A percentile compares a stretch with the other conserved stretches of the same genome.
Conservation (phyloP, 2,888 invertebrate species). For the Exocentrus adspersus region DNA sequence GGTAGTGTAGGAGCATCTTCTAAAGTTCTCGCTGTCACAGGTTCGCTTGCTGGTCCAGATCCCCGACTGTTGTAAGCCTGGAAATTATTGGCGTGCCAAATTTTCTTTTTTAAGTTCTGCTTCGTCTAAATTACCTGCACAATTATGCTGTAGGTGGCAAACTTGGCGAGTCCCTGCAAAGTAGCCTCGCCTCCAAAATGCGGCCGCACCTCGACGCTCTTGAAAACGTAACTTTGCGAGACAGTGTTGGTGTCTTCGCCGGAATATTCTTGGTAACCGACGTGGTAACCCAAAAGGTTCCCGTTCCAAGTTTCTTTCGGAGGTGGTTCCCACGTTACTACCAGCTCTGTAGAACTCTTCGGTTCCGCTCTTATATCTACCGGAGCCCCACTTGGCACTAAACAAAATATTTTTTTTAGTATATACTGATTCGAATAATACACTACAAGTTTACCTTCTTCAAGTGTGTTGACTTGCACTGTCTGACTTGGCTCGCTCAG, state of each 20-base stretch:
- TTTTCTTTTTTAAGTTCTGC: too few relatives aligned
- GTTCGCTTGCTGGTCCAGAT: slow-evolving; percentile 84
- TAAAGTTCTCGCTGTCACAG: slow-evolving; percentile 81
- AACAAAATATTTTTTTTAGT: too few relatives aligned
- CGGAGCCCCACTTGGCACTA: slow-evolving; percentile 84
- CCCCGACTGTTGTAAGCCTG: slow-evolving; percentile 89
- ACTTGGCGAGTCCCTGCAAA: slow-evolving; percentile 78
- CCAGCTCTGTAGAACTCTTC: slow-evolving; percentile 85
- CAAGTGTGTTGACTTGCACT: slow-evolving; percentile 85
- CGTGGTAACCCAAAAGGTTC: slow-evolving; percentile 86
- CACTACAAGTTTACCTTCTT: slow-evolving; percentile 70
- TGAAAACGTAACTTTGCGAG: slow-evolving; percentile 73
- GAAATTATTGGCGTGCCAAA: slow-evolving; percentile 60
- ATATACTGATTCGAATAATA: too few relatives aligned
- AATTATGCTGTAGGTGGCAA: slow-evolving; percentile 82
- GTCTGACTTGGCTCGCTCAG: slow-evolving; percentile 88
- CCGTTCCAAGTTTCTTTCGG: slow-evolving; percentile 89
- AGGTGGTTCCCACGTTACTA: slow-evolving; percentile 89
- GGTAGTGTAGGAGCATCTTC: slow-evolving; percentile 90
- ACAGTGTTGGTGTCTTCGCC: slow-evolving; percentile 51
- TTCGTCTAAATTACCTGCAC: slow-evolving; percentile 82
- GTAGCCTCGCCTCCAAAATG: slow-evolving; percentile 77
- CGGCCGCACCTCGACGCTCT: slow-evolving; percentile 80
- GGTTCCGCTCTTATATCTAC: slow-evolving; percentile 84
- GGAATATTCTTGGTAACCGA: slow-evolving; percentile 80